Evolutionary conservation across 2,113 vertebrate genomes (phyloP), one percentile per base, ranked within the genome.

Genomic region (Ceratotherium simum): DNA sequence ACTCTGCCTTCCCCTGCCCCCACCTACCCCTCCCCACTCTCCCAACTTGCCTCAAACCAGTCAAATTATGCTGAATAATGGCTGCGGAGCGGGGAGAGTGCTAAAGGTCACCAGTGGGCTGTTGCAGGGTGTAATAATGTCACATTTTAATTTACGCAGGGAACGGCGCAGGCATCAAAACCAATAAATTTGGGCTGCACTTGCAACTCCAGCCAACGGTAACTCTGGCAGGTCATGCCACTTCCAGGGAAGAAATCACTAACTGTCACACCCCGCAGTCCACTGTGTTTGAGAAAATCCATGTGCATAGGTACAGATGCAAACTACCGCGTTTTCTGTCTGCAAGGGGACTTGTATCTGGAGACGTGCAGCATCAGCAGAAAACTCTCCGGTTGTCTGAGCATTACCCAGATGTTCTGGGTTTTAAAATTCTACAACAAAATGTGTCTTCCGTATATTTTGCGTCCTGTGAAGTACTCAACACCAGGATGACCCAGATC

Each of bases 51-150:
- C 92, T 95, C 95, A 84, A 95, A 65, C 95, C 75, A 87, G 97
- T 97, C 97, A 96, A 98, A 98, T 98, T 98, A 97, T 91, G 97
- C 98, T 96, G 98, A 98, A 97, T 96, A 98, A 96, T 85, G 80
- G 83, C 96, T 95, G 79, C 0, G 3, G 80, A 39, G 69, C 5
- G 46, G 78, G 27, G 46, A 17, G 95, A 27, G 72, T 10, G 87
- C 42, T 56, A 84, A 95, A 88, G 94, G 93, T 84, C 39, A 1
- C 69, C 69, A 8, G 73, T 60, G 93, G 10, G 54, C 98, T 94
- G 90, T 87, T 31, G 33, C 73, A 84, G 95, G 69, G 93, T 83
- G 65, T 95, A 94, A 97, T 94, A 91, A 83, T 90, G 95, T 93
- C 97, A 91, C 79, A 64, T 81, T 97, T 87, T 97, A 95, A 97